phyloP scores from a whole-genome alignment of 2,888 invertebrate species.

The Empis livida region DNA sequence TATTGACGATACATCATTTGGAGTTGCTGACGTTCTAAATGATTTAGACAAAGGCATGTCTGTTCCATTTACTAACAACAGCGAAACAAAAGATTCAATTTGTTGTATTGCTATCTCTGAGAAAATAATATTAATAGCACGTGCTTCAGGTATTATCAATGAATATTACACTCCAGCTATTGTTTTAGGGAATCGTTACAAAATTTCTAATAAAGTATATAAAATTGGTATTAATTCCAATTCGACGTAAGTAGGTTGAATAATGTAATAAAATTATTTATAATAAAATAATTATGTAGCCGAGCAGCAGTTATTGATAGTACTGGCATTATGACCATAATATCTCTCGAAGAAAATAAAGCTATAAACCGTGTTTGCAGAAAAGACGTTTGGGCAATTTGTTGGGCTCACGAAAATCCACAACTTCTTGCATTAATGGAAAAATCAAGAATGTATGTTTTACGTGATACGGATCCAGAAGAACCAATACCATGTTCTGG shows the following conservation, averaged over 20 bases:
- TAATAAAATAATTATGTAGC: conserved; percentile 31
- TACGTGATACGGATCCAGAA: conserved; percentile 82
- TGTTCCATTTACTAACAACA: conserved; percentile 38
- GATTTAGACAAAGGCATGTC: conserved; percentile 41
- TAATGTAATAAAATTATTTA: not conserved
- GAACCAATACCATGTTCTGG: conserved; percentile 88
- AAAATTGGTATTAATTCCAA: conserved; percentile 81
- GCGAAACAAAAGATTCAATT: conserved; percentile 66
- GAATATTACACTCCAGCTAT: conserved; percentile 81
- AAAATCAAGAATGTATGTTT: conserved; percentile 89
- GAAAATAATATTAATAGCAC: conserved; percentile 68
- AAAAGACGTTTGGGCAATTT: conserved; percentile 93
- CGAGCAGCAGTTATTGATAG: conserved; percentile 75
- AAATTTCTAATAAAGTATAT: conserved; percentile 53
- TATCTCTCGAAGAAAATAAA: conserved; percentile 48
- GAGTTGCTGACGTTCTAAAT: conserved; percentile 51
- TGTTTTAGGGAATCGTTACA: conserved; percentile 67
- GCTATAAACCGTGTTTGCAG: conserved; percentile 55
- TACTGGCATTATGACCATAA: conserved; percentile 62
- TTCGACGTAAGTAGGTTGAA: conserved; percentile 49
- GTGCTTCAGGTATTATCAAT: conserved; percentile 79
- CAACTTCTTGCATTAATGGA: conserved; percentile 88
- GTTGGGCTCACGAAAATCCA: conserved; percentile 92
- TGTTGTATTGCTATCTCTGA: conserved; percentile 73
- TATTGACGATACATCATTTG: conserved; percentile 68